Conservation (phyloP, 2,797 vertebrate genomes). For the Neopelma chrysocephalum region DNA sequence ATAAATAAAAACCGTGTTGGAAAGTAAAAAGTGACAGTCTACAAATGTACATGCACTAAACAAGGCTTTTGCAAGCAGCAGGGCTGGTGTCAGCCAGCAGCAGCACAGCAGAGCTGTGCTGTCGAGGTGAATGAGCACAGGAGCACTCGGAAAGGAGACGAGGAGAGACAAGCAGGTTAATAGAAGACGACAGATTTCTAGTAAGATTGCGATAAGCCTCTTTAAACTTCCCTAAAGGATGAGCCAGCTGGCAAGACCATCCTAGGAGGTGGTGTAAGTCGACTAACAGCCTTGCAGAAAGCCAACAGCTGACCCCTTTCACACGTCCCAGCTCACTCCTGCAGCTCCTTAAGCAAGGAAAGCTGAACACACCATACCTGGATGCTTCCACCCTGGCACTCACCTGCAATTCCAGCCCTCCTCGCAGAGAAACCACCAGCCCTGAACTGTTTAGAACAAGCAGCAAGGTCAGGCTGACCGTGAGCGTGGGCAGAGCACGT, state of each 20-base stretch:
- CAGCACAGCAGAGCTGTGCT: not conserved
- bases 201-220: constrained; percentile 62
- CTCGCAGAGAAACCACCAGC: not conserved
- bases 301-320: constrained; percentile 26
- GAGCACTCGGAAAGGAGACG: not conserved
- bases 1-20: accelerated
- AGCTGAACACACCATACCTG: not conserved
- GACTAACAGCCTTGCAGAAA: not conserved
- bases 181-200: constrained; percentile 61
- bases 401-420: not conserved
- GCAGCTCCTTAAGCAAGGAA: not conserved
- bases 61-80: not conserved
- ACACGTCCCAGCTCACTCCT: not conserved
- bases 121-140: not conserved
- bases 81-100: not conserved
- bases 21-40: not conserved
- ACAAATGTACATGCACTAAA: not conserved
- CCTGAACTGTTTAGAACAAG: not conserved
- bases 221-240: constrained; percentile 60
- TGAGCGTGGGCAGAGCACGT: accelerated
- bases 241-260: constrained; percentile 56
- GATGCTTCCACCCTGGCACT: not conserved
- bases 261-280: constrained; percentile 15
- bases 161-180: constrained; percentile 44
- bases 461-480: not conserved